These are phyloP conservation scores for Ichneumon xanthorius DNA, from an alignment of 2,888 invertebrate species.

Conservation along the genomic window DNA sequence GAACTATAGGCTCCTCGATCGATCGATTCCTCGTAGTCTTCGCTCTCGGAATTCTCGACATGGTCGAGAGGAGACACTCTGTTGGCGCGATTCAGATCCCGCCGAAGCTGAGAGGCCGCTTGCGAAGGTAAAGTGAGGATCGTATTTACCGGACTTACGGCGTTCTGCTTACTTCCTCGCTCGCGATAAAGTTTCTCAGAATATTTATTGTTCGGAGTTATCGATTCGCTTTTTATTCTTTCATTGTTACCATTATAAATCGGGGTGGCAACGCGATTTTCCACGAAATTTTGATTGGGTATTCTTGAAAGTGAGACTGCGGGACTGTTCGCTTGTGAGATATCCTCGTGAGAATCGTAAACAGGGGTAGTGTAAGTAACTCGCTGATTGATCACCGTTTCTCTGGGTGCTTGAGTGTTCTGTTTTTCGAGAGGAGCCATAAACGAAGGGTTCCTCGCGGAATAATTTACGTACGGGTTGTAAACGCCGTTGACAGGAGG, in stretches of 20 bases:
- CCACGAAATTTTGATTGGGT: constrained; percentile 15
- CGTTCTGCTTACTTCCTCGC: background rate
- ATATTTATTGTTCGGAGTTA: background rate
- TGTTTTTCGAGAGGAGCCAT: background rate
- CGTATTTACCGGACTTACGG: background rate
- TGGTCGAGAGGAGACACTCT: background rate
- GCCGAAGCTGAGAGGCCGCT: constrained; percentile 11
- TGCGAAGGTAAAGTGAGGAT: background rate
- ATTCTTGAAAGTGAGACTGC: background rate
- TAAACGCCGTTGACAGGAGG: background rate
- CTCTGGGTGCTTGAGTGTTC: background rate
- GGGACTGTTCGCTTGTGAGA: background rate
- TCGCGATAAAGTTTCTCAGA: background rate
- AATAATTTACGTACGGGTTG: background rate
- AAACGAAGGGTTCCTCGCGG: background rate
- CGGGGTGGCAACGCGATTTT: background rate
- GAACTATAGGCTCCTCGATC: background rate
- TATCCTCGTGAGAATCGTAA: constrained; percentile 27
- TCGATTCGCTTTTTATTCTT: background rate
- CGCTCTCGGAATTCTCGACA: background rate
- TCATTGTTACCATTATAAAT: background rate
- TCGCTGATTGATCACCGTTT: background rate
- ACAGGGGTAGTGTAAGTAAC: constrained; percentile 9
- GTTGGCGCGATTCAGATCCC: background rate
- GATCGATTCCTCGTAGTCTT: constrained; percentile 21